phyloP scores from a whole-genome alignment of 2,113 vertebrate species.

The Campylomormyrus numenius region DNA sequence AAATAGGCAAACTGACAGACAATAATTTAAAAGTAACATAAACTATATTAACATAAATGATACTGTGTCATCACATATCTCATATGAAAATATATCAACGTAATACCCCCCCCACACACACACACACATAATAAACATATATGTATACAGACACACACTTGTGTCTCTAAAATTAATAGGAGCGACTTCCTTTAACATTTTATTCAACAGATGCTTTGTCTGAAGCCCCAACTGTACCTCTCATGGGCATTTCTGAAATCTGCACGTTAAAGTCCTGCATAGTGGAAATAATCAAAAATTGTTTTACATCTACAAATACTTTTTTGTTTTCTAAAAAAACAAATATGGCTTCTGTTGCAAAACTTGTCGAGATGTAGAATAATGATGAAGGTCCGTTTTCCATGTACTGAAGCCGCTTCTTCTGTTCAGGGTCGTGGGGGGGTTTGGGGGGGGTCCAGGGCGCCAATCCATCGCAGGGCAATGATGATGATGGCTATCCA shows the following conservation, averaged over 20 bases:
- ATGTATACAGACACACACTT: neutral
- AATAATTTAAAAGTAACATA: neutral
- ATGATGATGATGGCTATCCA: neutral
- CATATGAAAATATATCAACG: neutral
- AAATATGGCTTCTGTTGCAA: neutral
- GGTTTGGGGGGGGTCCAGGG: no score
- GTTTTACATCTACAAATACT: neutral
- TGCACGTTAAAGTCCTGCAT: neutral
- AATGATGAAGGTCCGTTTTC: neutral
- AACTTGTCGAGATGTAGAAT: neutral
- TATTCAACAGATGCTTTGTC: neutral
- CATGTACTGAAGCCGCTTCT: no score
- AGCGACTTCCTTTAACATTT: neutral
- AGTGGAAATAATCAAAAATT: neutral
- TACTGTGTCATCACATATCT: no score
- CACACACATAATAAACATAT: neutral
- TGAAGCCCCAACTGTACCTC: neutral
- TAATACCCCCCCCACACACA: neutral
- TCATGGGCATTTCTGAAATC: neutral
- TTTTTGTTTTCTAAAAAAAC: neutral
- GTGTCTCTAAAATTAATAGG: neutral
- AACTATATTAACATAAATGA: neutral
- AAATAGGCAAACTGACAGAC: no score
- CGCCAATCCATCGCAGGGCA: no score
- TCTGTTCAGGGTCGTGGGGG: no score